Conservation (phyloP, 2,888 invertebrate genomes). For the Polia nebulosa region DNA sequence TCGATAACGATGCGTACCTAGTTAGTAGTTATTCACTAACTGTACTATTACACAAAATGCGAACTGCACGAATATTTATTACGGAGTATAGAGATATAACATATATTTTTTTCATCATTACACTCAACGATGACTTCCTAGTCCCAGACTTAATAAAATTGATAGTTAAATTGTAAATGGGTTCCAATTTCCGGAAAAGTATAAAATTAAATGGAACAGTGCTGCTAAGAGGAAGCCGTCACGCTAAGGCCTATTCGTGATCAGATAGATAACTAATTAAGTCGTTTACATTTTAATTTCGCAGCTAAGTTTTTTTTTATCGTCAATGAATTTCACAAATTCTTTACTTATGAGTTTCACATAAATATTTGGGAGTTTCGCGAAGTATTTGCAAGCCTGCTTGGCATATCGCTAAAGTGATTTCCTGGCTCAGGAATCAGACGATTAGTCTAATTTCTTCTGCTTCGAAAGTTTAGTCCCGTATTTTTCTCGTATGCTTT, state of each 20-base stretch:
- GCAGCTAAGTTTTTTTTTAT: neutral
- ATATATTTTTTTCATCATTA: slow-evolving; percentile 5
- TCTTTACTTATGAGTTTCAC: slow-evolving; percentile 7
- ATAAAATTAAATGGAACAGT: slow-evolving; percentile 20
- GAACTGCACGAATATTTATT: slow-evolving; percentile 40
- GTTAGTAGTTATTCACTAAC: slow-evolving; percentile 36
- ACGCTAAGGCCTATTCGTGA: slow-evolving; percentile 40
- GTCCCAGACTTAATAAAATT: neutral
- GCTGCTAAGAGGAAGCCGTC: slow-evolving; percentile 29
- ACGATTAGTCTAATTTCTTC: neutral
- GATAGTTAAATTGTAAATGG: slow-evolving; percentile 9
- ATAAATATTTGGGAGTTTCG: neutral
- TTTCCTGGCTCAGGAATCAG: slow-evolving; percentile 1
- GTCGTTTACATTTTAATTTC: slow-evolving; percentile 32
- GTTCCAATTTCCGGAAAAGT: slow-evolving; percentile 31
- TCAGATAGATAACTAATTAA: slow-evolving; percentile 37
- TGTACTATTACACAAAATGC: slow-evolving; percentile 28
- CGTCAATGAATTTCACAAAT: slow-evolving; percentile 33
- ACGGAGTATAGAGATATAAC: slow-evolving; percentile 19
- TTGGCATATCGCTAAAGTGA: slow-evolving; percentile 10
- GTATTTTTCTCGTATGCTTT: slow-evolving; percentile 11
- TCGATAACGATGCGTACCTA: slow-evolving; percentile 51
- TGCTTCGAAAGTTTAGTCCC: neutral
- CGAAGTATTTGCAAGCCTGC: neutral
- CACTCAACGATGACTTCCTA: slow-evolving; percentile 14